Conservation (phyloP, 2,797 vertebrate species). For the Echeneis naucrates region DNA sequence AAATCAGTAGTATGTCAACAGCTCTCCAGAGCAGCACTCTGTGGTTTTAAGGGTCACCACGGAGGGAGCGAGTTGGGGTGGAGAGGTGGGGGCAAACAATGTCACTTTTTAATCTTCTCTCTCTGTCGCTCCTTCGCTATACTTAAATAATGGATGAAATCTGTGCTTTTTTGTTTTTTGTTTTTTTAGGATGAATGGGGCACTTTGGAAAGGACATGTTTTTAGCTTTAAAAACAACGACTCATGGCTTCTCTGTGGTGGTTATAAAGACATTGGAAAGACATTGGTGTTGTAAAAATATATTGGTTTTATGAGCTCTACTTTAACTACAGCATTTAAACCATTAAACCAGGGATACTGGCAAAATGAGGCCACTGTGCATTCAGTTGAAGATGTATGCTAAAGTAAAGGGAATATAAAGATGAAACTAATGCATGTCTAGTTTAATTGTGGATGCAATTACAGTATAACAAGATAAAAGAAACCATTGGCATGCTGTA, state of each 20-base stretch:
- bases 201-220: conserved; percentile 13
- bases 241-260: not conserved
- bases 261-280: not conserved
- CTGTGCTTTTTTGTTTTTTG: conserved; percentile 17
- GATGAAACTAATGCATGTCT: not conserved
- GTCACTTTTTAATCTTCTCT: not conserved
- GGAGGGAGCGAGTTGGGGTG: not conserved
- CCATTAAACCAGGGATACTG: conserved; percentile 7
- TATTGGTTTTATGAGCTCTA: not conserved
- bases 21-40: not conserved
- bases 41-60: conserved; percentile 2
- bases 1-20: conserved; percentile 12
- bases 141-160: conserved; percentile 52
- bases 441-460: not conserved
- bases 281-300: not conserved
- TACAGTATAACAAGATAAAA: not conserved
- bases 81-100: not conserved
- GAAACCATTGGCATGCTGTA: not conserved
- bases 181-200: conserved; percentile 18
- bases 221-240: conserved; percentile 29
- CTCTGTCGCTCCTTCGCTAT: not conserved
- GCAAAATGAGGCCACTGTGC: not conserved
- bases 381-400: not conserved
- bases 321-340: conserved; percentile 16
- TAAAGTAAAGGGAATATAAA: not conserved